Evolutionary conservation across 2,113 vertebrate genomes (phyloP).

Genomic region (Gallinago paraguaiae): DNA sequence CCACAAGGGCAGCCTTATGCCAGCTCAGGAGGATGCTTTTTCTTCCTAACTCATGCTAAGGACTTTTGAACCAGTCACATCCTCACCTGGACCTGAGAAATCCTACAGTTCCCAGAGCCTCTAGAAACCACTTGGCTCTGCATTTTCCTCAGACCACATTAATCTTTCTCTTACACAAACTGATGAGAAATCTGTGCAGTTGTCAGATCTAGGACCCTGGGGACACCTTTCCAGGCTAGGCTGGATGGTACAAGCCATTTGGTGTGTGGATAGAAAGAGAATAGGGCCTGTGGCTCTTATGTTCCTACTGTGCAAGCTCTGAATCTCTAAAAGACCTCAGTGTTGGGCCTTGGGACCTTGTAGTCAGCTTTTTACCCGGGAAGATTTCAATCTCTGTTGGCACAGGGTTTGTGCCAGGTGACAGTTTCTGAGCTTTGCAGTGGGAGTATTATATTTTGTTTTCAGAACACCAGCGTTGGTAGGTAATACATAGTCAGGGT

Average conservation of each 20-base stretch:
- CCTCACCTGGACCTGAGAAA: not conserved
- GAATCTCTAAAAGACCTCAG: not conserved
- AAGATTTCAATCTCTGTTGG: not conserved
- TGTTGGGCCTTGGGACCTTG: not conserved
- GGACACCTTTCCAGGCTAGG: not conserved
- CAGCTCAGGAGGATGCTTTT: not conserved
- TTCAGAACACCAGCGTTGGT: not conserved
- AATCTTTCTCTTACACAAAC: not conserved
- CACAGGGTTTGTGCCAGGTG: not conserved
- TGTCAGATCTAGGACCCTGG: not conserved
- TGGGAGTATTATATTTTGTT: too few relatives aligned
- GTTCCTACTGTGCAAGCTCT: not conserved
- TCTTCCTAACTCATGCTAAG: not conserved
- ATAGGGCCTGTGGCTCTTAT: not conserved
- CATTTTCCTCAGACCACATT: not conserved
- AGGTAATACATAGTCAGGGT: not conserved
- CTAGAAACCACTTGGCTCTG: not conserved
- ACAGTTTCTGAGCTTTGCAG: not conserved
- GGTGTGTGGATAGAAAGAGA: not conserved
- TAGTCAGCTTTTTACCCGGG: not conserved
- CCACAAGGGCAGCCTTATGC: not conserved
- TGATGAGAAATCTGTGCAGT: not conserved
- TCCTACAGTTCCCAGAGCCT: not conserved
- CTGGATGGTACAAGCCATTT: not conserved
- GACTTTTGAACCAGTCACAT: not conserved